phyloP scores from a whole-genome alignment of 2,797 vertebrate genomes.

The Falco novaeseelandiae region DNA sequence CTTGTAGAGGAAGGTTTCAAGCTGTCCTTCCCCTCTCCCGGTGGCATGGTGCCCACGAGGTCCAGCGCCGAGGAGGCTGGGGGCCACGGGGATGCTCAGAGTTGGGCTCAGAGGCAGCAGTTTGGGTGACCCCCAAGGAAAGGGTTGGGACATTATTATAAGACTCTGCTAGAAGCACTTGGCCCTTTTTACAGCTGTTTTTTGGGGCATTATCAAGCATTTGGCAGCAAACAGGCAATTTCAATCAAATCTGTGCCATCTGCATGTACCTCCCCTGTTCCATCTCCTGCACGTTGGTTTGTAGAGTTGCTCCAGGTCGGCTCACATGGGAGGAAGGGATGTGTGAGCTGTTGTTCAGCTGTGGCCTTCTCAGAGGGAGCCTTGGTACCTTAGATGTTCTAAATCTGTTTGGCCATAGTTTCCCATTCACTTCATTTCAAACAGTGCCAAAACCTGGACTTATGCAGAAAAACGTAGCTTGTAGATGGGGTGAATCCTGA shows the following conservation, averaged over 20 bases:
- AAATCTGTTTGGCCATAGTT: background rate
- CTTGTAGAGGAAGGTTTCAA: background rate
- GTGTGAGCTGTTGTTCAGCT: background rate
- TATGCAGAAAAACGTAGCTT: background rate
- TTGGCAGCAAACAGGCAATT: background rate
- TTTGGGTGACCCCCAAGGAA: background rate
- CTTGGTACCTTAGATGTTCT: background rate
- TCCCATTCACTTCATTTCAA: background rate
- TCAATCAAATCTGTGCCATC: background rate
- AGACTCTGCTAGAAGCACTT: background rate
- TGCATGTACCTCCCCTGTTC: background rate
- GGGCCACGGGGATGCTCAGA: background rate
- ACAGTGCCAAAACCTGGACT: background rate
- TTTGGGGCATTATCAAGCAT: background rate
- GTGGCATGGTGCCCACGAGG: rapidly evolving
- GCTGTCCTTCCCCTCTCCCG: background rate
- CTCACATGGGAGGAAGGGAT: background rate
- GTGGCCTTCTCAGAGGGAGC: background rate
- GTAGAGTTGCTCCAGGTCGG: background rate
- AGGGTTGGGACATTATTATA: background rate
- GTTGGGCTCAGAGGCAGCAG: background rate
- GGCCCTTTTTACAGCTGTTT: background rate
- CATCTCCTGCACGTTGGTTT: background rate
- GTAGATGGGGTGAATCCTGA: background rate
- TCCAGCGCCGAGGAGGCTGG: rapidly evolving